Percentiles rank a stretch among this genome's conserved stretches.
These are phyloP conservation scores for Penaeus indicus DNA, from an alignment of 1,140 invertebrate genomes.

Conservation along the genomic window DNA sequence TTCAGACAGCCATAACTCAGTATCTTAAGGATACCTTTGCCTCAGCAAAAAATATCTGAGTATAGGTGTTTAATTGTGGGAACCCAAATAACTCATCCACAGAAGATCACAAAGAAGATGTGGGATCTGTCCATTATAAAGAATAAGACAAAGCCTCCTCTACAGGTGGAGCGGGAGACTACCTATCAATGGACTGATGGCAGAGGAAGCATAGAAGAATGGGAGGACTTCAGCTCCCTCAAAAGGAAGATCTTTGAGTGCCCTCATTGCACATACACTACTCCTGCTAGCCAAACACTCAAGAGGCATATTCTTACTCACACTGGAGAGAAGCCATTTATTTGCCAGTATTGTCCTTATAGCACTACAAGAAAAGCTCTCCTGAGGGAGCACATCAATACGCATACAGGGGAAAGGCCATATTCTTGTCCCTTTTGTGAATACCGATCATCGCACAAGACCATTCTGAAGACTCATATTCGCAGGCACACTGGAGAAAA, in stretches of 20 bases:
- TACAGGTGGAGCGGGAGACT: conserved; percentile 41
- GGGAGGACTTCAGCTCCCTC: conserved; percentile 30
- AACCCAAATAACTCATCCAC: too few relatives aligned
- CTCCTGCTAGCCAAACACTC: background rate
- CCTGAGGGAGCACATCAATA: conserved; percentile 45
- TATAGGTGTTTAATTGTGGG: too few relatives aligned
- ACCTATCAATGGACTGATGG: conserved; percentile 2
- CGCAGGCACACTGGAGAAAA: conserved; percentile 41
- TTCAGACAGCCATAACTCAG: too few relatives aligned
- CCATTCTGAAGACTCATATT: conserved; percentile 38
- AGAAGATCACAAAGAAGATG: too few relatives aligned
- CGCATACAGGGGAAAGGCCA: conserved; percentile 58
- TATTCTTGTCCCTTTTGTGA: conserved; percentile 56
- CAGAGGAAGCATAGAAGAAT: conserved; percentile 18
- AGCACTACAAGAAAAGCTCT: conserved; percentile 32
- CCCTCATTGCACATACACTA: conserved; percentile 4
- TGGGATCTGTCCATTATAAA: too few relatives aligned
- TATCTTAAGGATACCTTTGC: too few relatives aligned
- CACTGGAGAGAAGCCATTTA: conserved; percentile 35
- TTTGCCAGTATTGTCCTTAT: conserved; percentile 32
- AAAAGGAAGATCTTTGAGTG: background rate
- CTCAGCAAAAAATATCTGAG: too few relatives aligned
- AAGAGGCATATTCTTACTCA: conserved; percentile 16
- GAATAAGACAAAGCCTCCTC: conserved; percentile 47
- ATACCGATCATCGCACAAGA: conserved; percentile 49